These are phyloP conservation scores for Crocodylus rhombifer DNA, from an alignment of 2,797 vertebrate species.

Conservation along the genomic window DNA sequence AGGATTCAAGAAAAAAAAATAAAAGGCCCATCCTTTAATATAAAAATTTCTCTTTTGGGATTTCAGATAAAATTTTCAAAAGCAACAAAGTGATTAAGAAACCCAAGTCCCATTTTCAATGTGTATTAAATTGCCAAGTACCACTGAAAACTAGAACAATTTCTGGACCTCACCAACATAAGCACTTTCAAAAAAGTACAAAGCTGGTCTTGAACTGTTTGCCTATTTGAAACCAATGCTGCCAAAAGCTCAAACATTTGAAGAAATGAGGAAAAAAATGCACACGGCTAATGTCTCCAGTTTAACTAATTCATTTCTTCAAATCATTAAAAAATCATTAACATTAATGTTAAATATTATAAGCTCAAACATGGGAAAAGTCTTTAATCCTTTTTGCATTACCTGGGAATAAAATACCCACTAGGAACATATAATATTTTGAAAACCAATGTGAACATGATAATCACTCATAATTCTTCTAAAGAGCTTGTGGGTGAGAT, in stretches of 20 bases:
- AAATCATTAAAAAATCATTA: neutral
- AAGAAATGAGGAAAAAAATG: neutral
- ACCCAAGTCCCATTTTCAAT: neutral
- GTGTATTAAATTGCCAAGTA: too few species aligned
- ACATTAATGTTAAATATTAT: neutral
- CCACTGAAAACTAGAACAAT: neutral
- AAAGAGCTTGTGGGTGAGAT: neutral
- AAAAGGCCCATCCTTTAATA: slow-evolving; percentile 15
- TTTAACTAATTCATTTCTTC: neutral
- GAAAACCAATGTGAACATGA: neutral
- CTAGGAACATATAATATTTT: neutral
- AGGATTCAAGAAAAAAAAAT: slow-evolving; percentile 58
- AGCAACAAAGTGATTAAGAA: neutral
- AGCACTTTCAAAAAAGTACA: neutral
- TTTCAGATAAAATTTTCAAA: neutral
- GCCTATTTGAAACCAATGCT: neutral
- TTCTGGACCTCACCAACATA: neutral
- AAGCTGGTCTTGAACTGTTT: neutral
- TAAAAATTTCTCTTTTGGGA: accelerated
- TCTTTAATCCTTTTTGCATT: neutral
- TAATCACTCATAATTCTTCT: neutral
- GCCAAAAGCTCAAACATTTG: neutral
- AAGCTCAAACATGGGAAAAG: neutral
- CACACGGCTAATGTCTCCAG: neutral
- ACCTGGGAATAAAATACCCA: neutral